Conservation (phyloP, 1,140 invertebrate species). For the Heliothis virescens region DNA sequence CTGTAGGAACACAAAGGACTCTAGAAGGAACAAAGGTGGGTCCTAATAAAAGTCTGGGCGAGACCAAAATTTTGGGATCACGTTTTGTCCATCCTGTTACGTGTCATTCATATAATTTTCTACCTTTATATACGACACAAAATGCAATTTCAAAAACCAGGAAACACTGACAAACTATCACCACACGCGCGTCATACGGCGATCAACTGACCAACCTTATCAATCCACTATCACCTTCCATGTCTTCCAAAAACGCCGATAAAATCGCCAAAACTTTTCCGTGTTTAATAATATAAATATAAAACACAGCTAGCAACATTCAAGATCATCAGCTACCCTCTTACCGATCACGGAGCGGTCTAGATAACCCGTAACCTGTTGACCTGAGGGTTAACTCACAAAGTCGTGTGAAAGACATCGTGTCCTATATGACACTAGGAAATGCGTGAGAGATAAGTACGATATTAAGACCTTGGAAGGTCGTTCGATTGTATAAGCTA, state of each 20-base stretch:
- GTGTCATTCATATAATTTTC: no score
- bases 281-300: neutral
- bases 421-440: constrained; percentile 31
- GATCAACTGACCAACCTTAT: no score
- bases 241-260: neutral
- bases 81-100: no score
- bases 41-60: no score
- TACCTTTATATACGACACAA: no score
- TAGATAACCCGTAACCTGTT: constrained; percentile 1
- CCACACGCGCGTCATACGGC: no score
- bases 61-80: no score
- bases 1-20: no score
- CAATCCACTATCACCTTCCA: neutral
- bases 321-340: neutral
- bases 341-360: neutral
- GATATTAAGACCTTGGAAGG: constrained; percentile 22
- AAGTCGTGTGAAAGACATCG: constrained; percentile 37
- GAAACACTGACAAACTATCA: neutral
- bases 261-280: neutral
- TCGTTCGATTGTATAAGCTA: neutral
- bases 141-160: no score
- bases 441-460: constrained; percentile 13
- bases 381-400: constrained; percentile 1
- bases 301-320: constrained; percentile 24
- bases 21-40: no score